A percentile compares a stretch with the other conserved stretches of the same genome.
Evolutionary conservation across 1,140 invertebrate species (phyloP).

Genomic region (Atopsyche davidsoni): DNA sequence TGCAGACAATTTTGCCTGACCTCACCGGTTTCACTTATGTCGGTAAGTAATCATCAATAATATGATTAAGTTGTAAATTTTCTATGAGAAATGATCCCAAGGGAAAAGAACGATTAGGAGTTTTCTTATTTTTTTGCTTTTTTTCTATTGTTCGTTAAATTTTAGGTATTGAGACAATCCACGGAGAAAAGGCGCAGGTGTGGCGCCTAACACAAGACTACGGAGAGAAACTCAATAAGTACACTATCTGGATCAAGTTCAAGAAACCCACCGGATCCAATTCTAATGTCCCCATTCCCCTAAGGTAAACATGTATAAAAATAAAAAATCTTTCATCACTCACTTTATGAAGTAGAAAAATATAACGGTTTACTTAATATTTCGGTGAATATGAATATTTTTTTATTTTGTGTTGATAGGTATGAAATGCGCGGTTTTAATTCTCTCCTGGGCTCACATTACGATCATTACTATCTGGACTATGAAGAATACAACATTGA

Average conservation of each 20-base stretch:
- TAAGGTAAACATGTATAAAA: conserved; percentile 37
- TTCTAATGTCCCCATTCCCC: conserved; percentile 43
- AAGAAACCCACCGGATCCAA: conserved; percentile 49
- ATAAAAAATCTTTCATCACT: not conserved
- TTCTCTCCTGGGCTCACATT: conserved; percentile 86
- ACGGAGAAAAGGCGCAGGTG: conserved; percentile 63
- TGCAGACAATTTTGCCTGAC: conserved; percentile 80
- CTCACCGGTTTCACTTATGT: conserved; percentile 63
- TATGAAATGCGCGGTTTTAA: conserved; percentile 95
- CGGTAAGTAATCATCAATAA: conserved; percentile 40
- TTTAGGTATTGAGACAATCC: conserved; percentile 56
- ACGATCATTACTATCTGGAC: conserved; percentile 88
- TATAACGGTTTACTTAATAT: no score
- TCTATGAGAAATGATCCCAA: not conserved
- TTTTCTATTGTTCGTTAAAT: conserved; percentile 36
- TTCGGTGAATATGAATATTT: not conserved
- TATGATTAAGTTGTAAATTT: no score
- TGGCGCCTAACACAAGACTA: conserved; percentile 63
- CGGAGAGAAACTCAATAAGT: conserved; percentile 79
- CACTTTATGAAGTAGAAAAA: not conserved
- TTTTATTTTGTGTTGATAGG: conserved; percentile 42
- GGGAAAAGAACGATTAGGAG: not conserved
- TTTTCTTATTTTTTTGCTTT: conserved; percentile 27
- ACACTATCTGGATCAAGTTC: conserved; percentile 76
- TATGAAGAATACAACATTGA: conserved; percentile 70